Conservation (phyloP, 2,888 invertebrate genomes). For the Orthosia incerta region DNA sequence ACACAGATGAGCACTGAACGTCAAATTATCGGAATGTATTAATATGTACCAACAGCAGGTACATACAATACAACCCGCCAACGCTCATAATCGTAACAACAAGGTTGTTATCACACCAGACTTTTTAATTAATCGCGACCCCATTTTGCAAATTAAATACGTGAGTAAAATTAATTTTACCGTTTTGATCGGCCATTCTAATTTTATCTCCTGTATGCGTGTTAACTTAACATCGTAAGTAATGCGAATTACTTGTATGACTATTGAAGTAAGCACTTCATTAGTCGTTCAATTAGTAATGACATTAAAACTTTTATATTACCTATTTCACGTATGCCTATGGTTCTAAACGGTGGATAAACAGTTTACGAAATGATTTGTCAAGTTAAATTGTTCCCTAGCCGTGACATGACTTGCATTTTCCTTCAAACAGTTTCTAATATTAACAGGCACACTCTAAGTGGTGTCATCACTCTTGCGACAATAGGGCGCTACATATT, state of each 20-base stretch:
- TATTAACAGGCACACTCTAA: conserved; percentile 79
- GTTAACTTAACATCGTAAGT: conserved; percentile 36
- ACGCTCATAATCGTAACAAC: conserved; percentile 55
- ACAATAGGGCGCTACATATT: conserved; percentile 32
- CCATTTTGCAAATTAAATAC: conserved; percentile 62
- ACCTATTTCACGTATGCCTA: conserved; percentile 25
- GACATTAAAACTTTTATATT: conserved; percentile 35
- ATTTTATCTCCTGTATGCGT: conserved; percentile 46
- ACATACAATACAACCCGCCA: conserved; percentile 32
- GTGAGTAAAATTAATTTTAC: conserved; percentile 52
- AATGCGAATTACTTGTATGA: conserved; percentile 20
- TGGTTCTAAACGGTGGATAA: conserved; percentile 38
- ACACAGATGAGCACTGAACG: conserved; percentile 64
- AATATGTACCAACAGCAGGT: conserved; percentile 30
- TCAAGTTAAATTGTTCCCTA: conserved; percentile 53
- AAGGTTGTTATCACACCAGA: conserved; percentile 56
- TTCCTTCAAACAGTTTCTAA: conserved; percentile 68
- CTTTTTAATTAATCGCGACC: conserved; percentile 62
- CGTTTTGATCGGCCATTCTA: conserved; percentile 43
- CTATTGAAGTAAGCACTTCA: conserved; percentile 28
- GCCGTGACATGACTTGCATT: conserved; percentile 71
- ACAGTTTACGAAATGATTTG: conserved; percentile 57
- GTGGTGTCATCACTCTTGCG: conserved; percentile 69
- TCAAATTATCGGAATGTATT: conserved; percentile 56
- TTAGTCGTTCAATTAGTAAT: conserved; percentile 36